These are phyloP conservation scores for Crocuta crocuta DNA, from an alignment of 2,113 vertebrate genomes.

Conservation along the genomic window DNA sequence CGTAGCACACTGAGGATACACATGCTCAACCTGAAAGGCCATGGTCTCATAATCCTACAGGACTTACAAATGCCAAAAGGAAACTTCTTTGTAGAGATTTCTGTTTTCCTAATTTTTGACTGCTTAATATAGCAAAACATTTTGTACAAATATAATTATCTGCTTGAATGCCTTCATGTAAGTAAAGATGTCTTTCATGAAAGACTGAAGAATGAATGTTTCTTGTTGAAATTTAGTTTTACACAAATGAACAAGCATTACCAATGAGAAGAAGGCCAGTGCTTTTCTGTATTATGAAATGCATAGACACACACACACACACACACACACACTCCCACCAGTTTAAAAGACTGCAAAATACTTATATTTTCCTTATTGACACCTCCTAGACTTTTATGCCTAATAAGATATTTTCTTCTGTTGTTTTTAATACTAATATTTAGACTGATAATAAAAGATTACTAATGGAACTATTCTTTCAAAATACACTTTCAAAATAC, in stretches of 20 bases:
- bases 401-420: background rate
- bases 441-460: background rate
- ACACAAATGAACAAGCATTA: background rate
- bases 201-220: background rate
- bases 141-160: background rate
- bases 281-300: slow-evolving; percentile 1
- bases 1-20: background rate
- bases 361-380: background rate
- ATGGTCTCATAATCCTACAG: background rate
- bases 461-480: background rate
- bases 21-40: background rate
- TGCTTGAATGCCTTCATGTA: background rate
- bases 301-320: background rate
- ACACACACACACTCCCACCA: background rate
- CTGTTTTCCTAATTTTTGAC: background rate
- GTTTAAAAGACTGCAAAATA: background rate
- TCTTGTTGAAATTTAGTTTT: background rate
- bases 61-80: background rate
- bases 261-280: background rate
- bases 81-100: background rate
- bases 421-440: background rate
- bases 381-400: background rate
- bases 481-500: slow-evolving; percentile 2
- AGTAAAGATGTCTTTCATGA: background rate
- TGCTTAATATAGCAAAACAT: background rate